Evolutionary conservation across 2,888 invertebrate genomes (phyloP).

Genomic region (Brenthis ino): DNA sequence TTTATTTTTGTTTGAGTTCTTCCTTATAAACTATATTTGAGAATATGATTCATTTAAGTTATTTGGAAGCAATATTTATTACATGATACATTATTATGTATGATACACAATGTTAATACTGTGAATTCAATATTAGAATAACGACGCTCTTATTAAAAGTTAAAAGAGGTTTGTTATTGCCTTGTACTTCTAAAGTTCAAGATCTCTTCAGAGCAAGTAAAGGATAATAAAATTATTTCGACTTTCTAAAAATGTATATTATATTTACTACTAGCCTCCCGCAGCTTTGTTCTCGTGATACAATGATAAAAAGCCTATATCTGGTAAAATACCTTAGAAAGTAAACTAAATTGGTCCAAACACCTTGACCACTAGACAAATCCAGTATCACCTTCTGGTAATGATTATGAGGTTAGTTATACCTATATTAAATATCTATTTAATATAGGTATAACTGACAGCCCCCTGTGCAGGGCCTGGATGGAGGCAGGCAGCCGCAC

Average conservation of each 20-base stretch:
- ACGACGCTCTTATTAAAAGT: conserved; percentile 18
- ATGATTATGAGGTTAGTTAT: too few species aligned
- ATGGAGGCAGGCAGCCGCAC: too few species aligned
- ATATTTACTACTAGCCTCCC: background rate
- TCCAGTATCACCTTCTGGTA: too few species aligned
- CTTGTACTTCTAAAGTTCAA: conserved; percentile 22
- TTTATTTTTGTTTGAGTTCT: background rate
- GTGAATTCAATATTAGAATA: conserved; percentile 13
- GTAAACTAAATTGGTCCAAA: too few species aligned
- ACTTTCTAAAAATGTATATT: conserved; percentile 5
- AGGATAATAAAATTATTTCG: conserved; percentile 20
- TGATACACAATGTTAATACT: background rate
- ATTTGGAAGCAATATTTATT: background rate
- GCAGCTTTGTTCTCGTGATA: too few species aligned
- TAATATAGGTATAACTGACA: too few species aligned
- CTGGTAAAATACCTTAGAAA: too few species aligned
- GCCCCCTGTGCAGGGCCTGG: too few species aligned
- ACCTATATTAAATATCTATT: too few species aligned
- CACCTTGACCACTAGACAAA: too few species aligned
- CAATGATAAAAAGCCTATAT: too few species aligned
- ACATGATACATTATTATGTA: background rate
- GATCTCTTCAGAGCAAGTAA: conserved; percentile 12
- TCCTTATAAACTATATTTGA: background rate
- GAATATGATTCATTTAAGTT: background rate
- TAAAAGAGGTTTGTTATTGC: conserved; percentile 15